Evolutionary conservation across 2,113 vertebrate species (phyloP).

Genomic region (Vulpes vulpes): DNA sequence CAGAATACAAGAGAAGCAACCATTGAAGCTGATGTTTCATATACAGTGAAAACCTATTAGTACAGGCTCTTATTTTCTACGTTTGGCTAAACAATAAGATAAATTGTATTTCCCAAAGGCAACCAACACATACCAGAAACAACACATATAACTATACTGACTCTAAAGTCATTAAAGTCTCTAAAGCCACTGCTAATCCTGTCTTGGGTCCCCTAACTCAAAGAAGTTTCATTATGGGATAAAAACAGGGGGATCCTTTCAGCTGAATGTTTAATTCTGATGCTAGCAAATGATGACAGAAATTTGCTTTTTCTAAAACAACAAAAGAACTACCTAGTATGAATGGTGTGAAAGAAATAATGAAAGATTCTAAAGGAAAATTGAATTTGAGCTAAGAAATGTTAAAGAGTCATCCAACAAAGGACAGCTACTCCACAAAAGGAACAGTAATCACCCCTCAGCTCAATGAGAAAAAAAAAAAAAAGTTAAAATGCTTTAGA

Average conservation of each 20-base stretch:
- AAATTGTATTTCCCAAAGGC: constrained; percentile 11
- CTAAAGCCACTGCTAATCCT: constrained; percentile 51
- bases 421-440: constrained; percentile 64
- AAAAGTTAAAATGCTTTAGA: constrained; percentile 70
- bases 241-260: constrained; percentile 52
- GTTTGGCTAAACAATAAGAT: constrained; percentile 1
- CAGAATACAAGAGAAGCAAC: constrained; percentile 6
- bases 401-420: constrained; percentile 76
- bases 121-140: constrained; percentile 3
- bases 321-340: background rate
- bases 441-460: constrained; percentile 63
- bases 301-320: constrained; percentile 62
- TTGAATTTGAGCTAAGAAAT: constrained; percentile 67
- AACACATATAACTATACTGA: background rate
- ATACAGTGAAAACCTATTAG: background rate
- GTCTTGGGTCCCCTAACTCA: background rate
- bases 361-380: constrained; percentile 43
- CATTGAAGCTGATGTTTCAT: background rate
- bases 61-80: background rate
- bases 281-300: constrained; percentile 40
- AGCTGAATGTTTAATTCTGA: constrained; percentile 39
- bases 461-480: constrained; percentile 56
- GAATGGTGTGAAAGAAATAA: constrained; percentile 58
- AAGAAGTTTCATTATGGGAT: constrained; percentile 45
- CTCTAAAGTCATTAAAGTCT: background rate